These are phyloP conservation scores for Podarcis lilfordi DNA, from an alignment of 2,797 vertebrate genomes.

Conservation along the genomic window DNA sequence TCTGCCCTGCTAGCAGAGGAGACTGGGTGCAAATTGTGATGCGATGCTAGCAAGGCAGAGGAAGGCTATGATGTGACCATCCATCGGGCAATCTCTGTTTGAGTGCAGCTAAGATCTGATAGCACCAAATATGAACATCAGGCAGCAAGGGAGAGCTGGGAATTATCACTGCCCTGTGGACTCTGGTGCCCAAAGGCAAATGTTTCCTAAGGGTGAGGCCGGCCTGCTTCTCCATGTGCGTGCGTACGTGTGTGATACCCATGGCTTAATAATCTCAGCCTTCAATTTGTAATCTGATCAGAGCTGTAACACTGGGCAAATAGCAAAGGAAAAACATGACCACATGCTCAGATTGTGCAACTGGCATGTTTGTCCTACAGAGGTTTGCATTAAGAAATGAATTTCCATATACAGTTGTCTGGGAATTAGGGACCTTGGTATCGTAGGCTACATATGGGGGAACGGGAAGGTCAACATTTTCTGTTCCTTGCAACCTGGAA, in stretches of 20 bases:
- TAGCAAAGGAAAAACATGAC: neutral
- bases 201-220: constrained; percentile 74
- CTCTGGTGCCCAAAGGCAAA: constrained; percentile 72
- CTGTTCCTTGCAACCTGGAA: too few species aligned
- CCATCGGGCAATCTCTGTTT: constrained; percentile 45
- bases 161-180: constrained; percentile 63
- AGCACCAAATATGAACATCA: constrained; percentile 61
- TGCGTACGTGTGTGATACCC: constrained; percentile 16
- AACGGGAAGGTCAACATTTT: too few species aligned
- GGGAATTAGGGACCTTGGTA: neutral
- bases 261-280: constrained; percentile 12
- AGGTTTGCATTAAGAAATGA: neutral
- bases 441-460: neutral
- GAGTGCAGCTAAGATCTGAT: constrained; percentile 64
- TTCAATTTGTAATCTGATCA: constrained; percentile 13
- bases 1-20: constrained; percentile 51
- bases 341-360: neutral
- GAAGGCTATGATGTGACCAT: constrained; percentile 62
- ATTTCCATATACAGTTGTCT: neutral
- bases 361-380: neutral
- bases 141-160: neutral
- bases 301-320: neutral
- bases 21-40: constrained; percentile 60
- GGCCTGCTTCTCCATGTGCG: constrained; percentile 35
- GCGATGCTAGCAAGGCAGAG: constrained; percentile 3